Evolutionary conservation across 2,113 vertebrate genomes (phyloP).

Genomic region (Pelvicachromis taeniatus): DNA sequence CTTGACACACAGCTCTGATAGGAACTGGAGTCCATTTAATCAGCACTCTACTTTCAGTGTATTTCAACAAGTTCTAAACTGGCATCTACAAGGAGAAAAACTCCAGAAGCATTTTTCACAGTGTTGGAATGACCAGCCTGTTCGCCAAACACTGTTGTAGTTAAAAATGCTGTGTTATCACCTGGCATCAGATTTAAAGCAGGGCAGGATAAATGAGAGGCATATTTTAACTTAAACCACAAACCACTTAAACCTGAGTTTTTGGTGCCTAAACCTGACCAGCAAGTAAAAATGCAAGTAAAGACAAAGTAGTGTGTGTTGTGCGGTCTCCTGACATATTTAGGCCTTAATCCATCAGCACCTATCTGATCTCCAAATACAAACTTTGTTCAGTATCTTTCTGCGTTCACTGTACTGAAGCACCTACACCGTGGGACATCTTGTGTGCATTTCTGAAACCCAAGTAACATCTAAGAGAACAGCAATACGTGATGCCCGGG

Average conservation of each 20-base stretch:
- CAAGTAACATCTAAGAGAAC: neutral
- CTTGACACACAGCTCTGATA: constrained; percentile 3
- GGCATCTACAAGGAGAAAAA: constrained; percentile 14
- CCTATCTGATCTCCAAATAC: neutral
- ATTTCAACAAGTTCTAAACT: constrained; percentile 33
- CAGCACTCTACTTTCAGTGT: constrained; percentile 19
- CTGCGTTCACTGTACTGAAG: neutral
- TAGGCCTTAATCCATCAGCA: neutral
- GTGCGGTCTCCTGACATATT: neutral
- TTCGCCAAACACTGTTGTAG: neutral
- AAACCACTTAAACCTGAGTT: neutral
- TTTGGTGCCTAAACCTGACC: neutral
- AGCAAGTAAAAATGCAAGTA: neutral
- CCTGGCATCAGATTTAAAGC: neutral
- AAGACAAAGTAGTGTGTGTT: neutral
- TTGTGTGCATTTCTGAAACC: neutral
- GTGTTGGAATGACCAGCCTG: neutral
- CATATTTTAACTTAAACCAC: neutral
- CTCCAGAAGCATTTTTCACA: constrained; percentile 11
- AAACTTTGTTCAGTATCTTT: neutral
- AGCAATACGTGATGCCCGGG: rapidly evolving
- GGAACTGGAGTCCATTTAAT: constrained; percentile 31
- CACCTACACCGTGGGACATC: neutral
- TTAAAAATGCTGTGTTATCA: neutral
- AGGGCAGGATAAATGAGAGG: neutral